Conservation (phyloP, 2,888 invertebrate genomes). For the Lathronympha strigana region DNA sequence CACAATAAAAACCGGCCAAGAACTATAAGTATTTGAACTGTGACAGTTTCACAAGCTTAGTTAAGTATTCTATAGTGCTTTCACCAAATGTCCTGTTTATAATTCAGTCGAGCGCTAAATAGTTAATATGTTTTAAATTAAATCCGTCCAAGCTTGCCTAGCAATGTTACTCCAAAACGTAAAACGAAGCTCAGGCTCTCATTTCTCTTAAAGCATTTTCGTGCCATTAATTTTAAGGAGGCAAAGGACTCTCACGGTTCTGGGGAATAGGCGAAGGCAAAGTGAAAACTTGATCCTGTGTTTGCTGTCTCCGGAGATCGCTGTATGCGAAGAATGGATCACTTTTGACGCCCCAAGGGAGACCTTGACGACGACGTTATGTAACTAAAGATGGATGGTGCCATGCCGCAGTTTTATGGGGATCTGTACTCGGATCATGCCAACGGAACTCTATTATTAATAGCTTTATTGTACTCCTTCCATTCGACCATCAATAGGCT, state of each 20-base stretch:
- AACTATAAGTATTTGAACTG: too few species aligned
- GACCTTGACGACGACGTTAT: constrained; percentile 37
- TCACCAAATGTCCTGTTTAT: constrained; percentile 8
- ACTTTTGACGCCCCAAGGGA: constrained; percentile 43
- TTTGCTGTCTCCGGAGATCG: constrained; percentile 37
- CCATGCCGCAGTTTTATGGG: neutral
- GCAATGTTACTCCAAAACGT: constrained; percentile 17
- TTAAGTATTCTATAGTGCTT: constrained; percentile 3
- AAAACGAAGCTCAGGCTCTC: constrained; percentile 8
- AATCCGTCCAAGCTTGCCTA: constrained; percentile 1
- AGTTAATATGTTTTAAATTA: constrained; percentile 27
- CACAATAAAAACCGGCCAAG: too few species aligned
- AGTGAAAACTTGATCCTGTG: constrained; percentile 40
- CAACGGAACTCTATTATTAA: neutral
- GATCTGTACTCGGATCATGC: neutral
- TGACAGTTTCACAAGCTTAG: neutral
- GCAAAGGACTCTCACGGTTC: constrained; percentile 27
- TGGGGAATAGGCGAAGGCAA: constrained; percentile 25
- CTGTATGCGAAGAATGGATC: constrained; percentile 44
- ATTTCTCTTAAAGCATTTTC: constrained; percentile 32
- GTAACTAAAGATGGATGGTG: constrained; percentile 37
- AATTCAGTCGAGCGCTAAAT: constrained; percentile 16
- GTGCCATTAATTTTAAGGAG: constrained; percentile 38
- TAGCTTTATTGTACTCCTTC: too few species aligned
- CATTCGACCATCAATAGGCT: too few species aligned